Evolutionary conservation across 2,113 vertebrate genomes (phyloP), one percentile per base, ranked within the genome.

Genomic region (Sylvilagus bachmani): DNA sequence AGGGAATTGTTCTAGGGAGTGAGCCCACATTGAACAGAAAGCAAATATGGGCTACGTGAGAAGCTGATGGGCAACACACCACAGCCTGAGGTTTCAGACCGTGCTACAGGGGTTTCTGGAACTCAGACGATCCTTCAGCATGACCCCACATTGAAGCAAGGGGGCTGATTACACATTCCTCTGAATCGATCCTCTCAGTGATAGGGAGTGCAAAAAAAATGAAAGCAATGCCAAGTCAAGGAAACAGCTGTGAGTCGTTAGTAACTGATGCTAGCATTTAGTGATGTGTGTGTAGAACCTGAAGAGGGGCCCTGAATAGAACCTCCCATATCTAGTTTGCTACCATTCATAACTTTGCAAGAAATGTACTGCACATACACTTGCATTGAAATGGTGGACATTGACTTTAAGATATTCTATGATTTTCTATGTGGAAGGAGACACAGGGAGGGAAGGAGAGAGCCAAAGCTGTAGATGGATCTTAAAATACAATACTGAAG

Each of bases 271-370:
- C 31, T 31, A 44, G 66, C 16, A 36, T 4, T 2, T 53, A 81
- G 3, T 11, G 2, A 12, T 29, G 49, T 13, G 2, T n/a, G 9
- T 51, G 0, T 14, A 7, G 1, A 33, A 31, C 55, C 17, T 12
- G 24, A 74, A 10, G 21, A 78, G 27, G 10, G 29, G 14, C 25
- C 36, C 14, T 44, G 44, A 12, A 14, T 38, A 5, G 36, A 19
- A 8, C 21, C 12, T 14, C 25, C 64, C 0, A 21, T 49, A 44
- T 49, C 11, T n/a, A 55, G 31, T 44, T n/a, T n/a, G 44, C 29
- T 33, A 13, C 7, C 33, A 27, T 21, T 89, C 36, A 4, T 58
- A 24, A 5, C 33, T 58, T 29, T 6, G 14, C 6, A 36, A 27
- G 10, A 5, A 11, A 71, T 36, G 25, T 33, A 21, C 21, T 29